A percentile compares a stretch with the other conserved stretches of the same genome.
Conservation (phyloP, 37 sponge, comb jelly and placozoan species). For the Halisarca cf. caerulea region DNA sequence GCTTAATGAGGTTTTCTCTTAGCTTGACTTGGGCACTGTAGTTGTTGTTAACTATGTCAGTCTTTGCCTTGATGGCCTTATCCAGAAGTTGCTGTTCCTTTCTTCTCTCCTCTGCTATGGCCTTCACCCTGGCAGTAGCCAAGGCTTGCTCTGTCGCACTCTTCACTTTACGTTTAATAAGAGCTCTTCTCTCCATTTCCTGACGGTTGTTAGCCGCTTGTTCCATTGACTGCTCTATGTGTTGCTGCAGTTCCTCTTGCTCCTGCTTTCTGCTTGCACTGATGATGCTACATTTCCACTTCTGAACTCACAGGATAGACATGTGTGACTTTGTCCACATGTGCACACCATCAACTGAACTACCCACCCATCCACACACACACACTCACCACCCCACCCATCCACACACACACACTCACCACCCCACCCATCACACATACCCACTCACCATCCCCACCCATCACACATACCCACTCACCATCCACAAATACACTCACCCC, state of each 20-base stretch:
- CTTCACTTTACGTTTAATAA: neutral
- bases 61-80: neutral
- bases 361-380: no score
- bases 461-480: no score
- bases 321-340: no score
- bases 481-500: no score
- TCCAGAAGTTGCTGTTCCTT: neutral
- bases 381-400: no score
- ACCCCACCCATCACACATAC: no score
- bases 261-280: neutral
- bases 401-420: no score
- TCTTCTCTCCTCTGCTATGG: neutral
- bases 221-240: neutral
- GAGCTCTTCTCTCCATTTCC: neutral
- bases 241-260: neutral
- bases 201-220: neutral
- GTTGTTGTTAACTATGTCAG: neutral
- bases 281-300: neutral
- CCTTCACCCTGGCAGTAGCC: neutral
- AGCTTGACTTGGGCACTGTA: neutral
- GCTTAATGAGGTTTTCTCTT: neutral
- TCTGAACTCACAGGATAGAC: neutral
- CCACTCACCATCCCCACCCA: no score
- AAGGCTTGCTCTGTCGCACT: constrained; percentile 7
- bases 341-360: no score